Percentiles rank a stretch among this genome's conserved stretches.
Conservation (phyloP, 2,113 vertebrate species). For the Ammodytes dubius region DNA sequence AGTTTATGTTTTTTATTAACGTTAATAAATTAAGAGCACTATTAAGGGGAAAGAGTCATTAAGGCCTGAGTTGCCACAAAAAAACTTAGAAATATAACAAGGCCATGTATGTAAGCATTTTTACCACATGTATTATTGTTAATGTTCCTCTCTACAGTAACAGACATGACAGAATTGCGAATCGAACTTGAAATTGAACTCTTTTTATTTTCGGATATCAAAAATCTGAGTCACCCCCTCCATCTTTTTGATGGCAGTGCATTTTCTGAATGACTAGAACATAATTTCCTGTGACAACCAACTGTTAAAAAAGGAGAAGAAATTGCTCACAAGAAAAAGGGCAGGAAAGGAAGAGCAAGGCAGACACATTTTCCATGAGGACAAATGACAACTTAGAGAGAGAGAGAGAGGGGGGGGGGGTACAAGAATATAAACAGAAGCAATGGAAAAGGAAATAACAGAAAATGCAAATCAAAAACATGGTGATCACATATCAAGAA, state of each 20-base stretch:
- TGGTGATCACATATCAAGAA: background rate
- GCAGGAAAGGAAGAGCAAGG: background rate
- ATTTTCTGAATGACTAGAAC: constrained; percentile 41
- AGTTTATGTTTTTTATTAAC: too few relatives aligned
- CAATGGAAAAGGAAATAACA: background rate
- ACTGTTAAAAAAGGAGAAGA: constrained; percentile 35
- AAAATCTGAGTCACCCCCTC: background rate
- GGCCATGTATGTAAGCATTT: background rate
- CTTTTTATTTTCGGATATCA: background rate
- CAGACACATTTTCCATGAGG: constrained; percentile 8
- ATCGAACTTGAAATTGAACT: background rate
- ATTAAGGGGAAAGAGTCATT: too few relatives aligned
- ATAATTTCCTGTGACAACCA: constrained; percentile 49
- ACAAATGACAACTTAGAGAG: constrained; percentile 11
- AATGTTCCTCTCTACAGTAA: background rate
- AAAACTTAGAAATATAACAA: too few relatives aligned
- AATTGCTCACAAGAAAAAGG: constrained; percentile 7
- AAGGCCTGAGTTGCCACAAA: too few relatives aligned
- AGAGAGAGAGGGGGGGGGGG: background rate
- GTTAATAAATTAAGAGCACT: too few relatives aligned
- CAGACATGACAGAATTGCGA: background rate
- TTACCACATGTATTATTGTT: background rate
- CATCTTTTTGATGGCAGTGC: constrained; percentile 3
- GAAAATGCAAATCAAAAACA: background rate
- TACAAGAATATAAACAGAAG: constrained; percentile 7